Evolutionary conservation across 2,888 invertebrate genomes (phyloP), one percentile per base, ranked within the genome.

Genomic region (Mythimna lalbum): DNA sequence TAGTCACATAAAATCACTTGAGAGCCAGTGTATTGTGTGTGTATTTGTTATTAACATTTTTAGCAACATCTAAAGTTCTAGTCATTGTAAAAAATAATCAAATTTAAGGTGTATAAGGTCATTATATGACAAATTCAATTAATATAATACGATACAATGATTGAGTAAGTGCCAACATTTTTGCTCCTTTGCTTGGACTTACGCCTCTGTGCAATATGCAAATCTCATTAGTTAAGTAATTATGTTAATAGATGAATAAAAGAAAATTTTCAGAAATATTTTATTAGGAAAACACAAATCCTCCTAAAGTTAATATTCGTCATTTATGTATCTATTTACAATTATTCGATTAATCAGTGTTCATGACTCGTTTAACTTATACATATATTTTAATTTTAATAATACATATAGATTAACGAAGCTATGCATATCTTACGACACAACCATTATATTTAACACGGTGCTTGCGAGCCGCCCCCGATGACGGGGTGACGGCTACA

Each of bases 391-490:
- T 85, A 86, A 78, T 89, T 90, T 93, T 93, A 93, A 87, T 93
- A 93, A 90, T 94, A 93, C 91, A 86, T 77, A 91, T 91, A 90
- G 84, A 90, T 90, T 93, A 95, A 95, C 95, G 93, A 95, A 95
- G 93, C 95, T 95, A 95, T 94, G 93, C 90, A 95, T 95, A 95
- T 94, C 93, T 94, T 95, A 96, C 93, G 96, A 96, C 96, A 96
- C 96, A 96, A 96, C 96, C 96, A 96, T 39, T 96, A 96, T 92
- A 94, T 94, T 95, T 93, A 95, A 95, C 94, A 94, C 94, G 95
- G 94, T 93, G 94, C 87, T 87, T 83, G 83, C 81, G 78, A 90
- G 90, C 91, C 90, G 81, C 82, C 83, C 87, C 88, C 78, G 80
- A 70, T 77, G 79, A 69, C 82, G 87, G 87, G 88, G 88, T 73